Evolutionary conservation across 2,797 vertebrate genomes (phyloP), one percentile per base, ranked within the genome.

Genomic region (Notolabrus celidotus): DNA sequence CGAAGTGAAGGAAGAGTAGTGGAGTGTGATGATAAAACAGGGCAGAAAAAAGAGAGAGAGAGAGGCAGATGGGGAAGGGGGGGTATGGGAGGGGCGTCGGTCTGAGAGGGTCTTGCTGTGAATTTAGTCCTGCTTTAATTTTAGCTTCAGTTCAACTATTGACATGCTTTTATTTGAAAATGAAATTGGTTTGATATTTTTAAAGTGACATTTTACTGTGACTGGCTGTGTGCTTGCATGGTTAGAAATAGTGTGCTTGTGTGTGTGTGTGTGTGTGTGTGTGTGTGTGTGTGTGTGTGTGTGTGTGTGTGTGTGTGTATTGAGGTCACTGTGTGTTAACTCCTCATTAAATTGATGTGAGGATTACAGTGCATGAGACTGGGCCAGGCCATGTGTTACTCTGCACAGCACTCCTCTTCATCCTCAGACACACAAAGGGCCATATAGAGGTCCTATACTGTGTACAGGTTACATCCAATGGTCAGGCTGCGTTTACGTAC

Each of bases 311-410:
- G 49, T 51, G 49, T 25, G 29, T 57, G 70, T 75, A 80, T 82
- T 52, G 66, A 86, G 84, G 89, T 90, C 83, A 87, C 56, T 69
- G 72, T 83, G 75, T 79, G 80, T 82, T 64, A 72, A 57, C 68
- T 83, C 78, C 78, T 88, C 82, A 88, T 90, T 86, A 87, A 71
- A 79, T 65, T 86, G 85, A 88, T 85, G 88, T 88, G 84, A 80
- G 85, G 85, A 92, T 91, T 90, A 90, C 41, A 31, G 63, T 69
- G 82, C 41, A 1, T 78, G 86, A 66, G 79, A 64, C 80, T 67
- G 4, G 80, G 49, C 34, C 75, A 17, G 33, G 49, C 77, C 79
- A 82, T 87, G 86, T 85, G 83, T 89, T 68, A 60, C 67, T 66
- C 59, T 72, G 67, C 63, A 39, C 59, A 58, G 62, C 57, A 19